Base-by-base conservation (phyloP, 2,797 vertebrate species). In the Alfaro cultratus region DNA sequence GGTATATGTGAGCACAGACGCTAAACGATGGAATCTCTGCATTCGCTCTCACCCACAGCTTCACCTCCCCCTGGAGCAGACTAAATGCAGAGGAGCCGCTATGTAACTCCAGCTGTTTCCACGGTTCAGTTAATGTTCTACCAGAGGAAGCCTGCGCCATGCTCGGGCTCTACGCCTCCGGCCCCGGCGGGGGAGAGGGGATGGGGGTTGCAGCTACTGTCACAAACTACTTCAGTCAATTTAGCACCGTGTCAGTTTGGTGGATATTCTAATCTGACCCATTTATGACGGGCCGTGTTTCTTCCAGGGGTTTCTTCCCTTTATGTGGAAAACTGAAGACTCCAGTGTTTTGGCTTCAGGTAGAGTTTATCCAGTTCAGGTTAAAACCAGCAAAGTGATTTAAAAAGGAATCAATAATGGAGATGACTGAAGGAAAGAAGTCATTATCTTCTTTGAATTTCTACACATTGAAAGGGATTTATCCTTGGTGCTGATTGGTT, bases 21-120 rank as follows among this genome's bases (percentile, higher is more conserved):
- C 70, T 53, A 87, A 86, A 89, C 5, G 86, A 86, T 55, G 78
- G 57, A 84, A 87, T 87, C 86, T 80, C 81, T 85, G 84, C 84
- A 78, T 88, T 88, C 55, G 26, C 82, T 84, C 88, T 88, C 82
- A 76, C 83, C 77, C 90, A 80, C 83, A 88, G 91, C 88, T 88
- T 75, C 55, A 62, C 74, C 74, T 2, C 47, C 21, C 8, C 23
- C 83, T 43, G 18, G 78, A 90, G 88, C 86, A 77, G 84, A 85
- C 88, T 89, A 83, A 90, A 94, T 83, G 83, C 88, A 85, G 86
- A 88, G 80, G 87, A 88, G 76, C 85, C 5, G 83, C 95, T 95
- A 94, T 74, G 83, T 84, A 95, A 94, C 87, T 90, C 89, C 93
- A 92, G 94, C 93, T 93, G 92, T 94, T 93, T 84, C 81, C 80